Base-by-base conservation (phyloP, 1,140 invertebrate genomes). In the Leptonema lineaticorne region DNA sequence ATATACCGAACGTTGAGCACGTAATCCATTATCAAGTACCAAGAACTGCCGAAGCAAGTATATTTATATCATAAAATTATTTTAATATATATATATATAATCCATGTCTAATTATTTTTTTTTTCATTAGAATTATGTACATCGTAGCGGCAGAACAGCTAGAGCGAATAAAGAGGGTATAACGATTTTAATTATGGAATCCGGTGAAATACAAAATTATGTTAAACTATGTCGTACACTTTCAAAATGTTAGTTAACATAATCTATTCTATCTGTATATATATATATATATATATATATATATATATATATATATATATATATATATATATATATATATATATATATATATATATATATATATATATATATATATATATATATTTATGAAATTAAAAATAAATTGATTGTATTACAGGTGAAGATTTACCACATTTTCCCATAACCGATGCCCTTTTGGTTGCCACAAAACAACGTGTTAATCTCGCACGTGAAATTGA, bases 21-120 rank as follows among this genome's bases (percentile, higher is more conserved):
- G 96, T 99, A 2, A 89, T 99, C 74, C 97, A 99, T 80, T 99
- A 98, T 83, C 96, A 99, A 83, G 92, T 97, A 6, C 97, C 97
- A 0, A 86, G 90, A 75, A 98, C 96, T 16, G 91, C 93, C 28
- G 96, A 99, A 84, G 91, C 92, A 76, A n/a, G 3, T 48, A 29
- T 50, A 58, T 28, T 57, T 57, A n/a, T n/a, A n/a, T n/a, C n/a
- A 24, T 41, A 68, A 63, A 59, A 48, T 50, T 67, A 1, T 29
- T 65, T 59, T 57, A 57, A 62, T 56, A 62, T 20, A 27, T 22
- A 53, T 24, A 16, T 48, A 14, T 24, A 22, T 53, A n/a, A n/a
- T 53, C 18, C 18, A 53, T 53, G 18, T 45, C 16, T 45, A 14
- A 45, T 45, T 4, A 6, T 22, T 22, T n/a, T 58, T 29, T 26